phyloP scores from a whole-genome alignment of 2,888 invertebrate species.

The Drosophila pullipes region DNA sequence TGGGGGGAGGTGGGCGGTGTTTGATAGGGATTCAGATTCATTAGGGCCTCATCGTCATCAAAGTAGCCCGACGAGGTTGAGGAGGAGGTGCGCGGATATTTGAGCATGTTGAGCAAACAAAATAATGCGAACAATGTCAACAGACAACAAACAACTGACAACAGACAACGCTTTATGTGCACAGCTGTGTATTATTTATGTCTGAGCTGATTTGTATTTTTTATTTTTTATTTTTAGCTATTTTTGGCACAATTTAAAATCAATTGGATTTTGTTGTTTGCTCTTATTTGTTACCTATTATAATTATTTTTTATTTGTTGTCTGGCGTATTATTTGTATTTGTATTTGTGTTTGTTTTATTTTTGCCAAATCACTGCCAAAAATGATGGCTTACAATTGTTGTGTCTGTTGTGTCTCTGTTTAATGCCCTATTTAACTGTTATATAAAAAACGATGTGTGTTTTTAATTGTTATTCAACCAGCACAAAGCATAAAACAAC shows the following conservation, averaged over 20 bases:
- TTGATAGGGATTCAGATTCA: constrained; percentile 80
- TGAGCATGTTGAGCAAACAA: constrained; percentile 57
- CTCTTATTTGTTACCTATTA: background rate
- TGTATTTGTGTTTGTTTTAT: constrained; percentile 9
- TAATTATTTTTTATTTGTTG: constrained; percentile 7
- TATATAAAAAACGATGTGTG: constrained; percentile 47
- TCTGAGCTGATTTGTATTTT: constrained; percentile 8
- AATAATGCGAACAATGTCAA: constrained; percentile 19
- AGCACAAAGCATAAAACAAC: constrained; percentile 30
- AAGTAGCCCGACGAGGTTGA: constrained; percentile 82
- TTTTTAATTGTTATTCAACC: constrained; percentile 74
- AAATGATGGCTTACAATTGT: constrained; percentile 30
- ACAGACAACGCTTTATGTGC: background rate
- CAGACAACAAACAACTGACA: constrained; percentile 1
- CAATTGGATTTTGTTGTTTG: constrained; percentile 20
- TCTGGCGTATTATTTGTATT: constrained; percentile 4
- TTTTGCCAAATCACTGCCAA: constrained; percentile 45
- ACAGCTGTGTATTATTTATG: constrained; percentile 1
- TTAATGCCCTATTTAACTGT: constrained; percentile 49
- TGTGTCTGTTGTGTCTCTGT: background rate
- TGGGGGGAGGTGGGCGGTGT: constrained; percentile 81
- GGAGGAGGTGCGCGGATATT: constrained; percentile 83
- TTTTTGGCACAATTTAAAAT: constrained; percentile 54
- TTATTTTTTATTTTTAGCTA: constrained; percentile 5
- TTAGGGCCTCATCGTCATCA: constrained; percentile 81